These are phyloP conservation scores for Pteropus rufus DNA, from an alignment of 2,797 vertebrate species.

Conservation along the genomic window DNA sequence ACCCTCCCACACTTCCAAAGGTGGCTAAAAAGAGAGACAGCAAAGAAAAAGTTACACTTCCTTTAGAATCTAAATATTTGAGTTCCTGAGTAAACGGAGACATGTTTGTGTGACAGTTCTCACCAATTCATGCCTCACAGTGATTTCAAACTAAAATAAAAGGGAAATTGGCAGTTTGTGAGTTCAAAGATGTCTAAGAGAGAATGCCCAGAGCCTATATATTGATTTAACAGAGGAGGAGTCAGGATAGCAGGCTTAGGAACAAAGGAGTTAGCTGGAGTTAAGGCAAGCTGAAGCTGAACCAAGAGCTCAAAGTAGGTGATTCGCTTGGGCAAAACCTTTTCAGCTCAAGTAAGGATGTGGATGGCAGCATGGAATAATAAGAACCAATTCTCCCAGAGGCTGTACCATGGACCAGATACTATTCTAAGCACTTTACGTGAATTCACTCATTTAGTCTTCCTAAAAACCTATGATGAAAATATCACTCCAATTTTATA, in stretches of 20 bases:
- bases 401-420: rapidly evolving
- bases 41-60: conserved; percentile 52
- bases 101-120: conserved; percentile 56
- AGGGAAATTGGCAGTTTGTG: neutral
- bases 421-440: neutral
- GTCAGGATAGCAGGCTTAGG: neutral
- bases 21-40: neutral
- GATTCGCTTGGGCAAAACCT: neutral
- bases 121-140: neutral
- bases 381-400: neutral
- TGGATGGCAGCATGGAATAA: neutral
- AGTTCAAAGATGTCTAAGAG: neutral
- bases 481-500: neutral
- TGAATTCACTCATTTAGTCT: neutral
- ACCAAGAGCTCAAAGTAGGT: neutral
- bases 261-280: neutral
- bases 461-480: neutral
- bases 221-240: neutral
- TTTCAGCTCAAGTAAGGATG: neutral
- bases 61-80: conserved; percentile 69
- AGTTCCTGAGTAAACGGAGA: conserved; percentile 48
- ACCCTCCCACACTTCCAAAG: neutral
- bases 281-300: neutral
- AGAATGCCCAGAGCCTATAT: neutral
- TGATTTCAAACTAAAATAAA: conserved; percentile 34